Conservation (phyloP, 2,888 invertebrate species). For the Dilophus febrilis region DNA sequence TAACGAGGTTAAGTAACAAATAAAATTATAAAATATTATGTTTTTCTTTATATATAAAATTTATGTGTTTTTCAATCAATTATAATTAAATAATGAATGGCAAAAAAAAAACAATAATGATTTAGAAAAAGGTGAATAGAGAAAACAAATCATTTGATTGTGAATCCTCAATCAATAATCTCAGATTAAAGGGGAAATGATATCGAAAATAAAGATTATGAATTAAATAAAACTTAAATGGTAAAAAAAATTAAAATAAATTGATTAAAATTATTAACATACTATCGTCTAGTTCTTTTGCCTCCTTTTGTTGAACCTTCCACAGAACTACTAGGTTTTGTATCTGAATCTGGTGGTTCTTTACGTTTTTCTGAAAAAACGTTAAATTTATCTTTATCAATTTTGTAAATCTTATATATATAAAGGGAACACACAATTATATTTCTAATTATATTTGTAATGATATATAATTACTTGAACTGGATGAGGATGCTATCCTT, state of each 20-base stretch:
- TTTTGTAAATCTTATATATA: too few species aligned
- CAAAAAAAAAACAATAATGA: neutral
- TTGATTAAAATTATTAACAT: too few species aligned
- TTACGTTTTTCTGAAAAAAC: conserved; percentile 38
- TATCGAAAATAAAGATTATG: too few species aligned
- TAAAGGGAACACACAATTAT: too few species aligned
- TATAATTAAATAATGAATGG: neutral
- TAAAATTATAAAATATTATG: conserved; percentile 2
- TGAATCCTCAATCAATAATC: neutral
- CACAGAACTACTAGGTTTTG: conserved; percentile 27
- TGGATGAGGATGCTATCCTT: conserved; percentile 25
- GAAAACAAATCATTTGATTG: too few species aligned
- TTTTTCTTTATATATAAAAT: neutral
- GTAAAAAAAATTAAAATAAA: too few species aligned
- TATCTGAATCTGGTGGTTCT: conserved; percentile 57
- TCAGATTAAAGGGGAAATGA: neutral
- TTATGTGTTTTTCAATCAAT: conserved; percentile 1
- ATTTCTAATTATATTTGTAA: too few species aligned
- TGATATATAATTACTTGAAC: conserved; percentile 34
- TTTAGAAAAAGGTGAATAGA: too few species aligned
- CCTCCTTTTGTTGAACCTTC: conserved; percentile 31
- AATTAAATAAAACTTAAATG: too few species aligned
- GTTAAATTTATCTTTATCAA: neutral
- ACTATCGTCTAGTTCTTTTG: conserved; percentile 64
- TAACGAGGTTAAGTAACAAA: neutral